A percentile compares a stretch with the other conserved stretches of the same genome.
Evolutionary conservation across 1,140 invertebrate species (phyloP).

Genomic region (Aplysia californica): DNA sequence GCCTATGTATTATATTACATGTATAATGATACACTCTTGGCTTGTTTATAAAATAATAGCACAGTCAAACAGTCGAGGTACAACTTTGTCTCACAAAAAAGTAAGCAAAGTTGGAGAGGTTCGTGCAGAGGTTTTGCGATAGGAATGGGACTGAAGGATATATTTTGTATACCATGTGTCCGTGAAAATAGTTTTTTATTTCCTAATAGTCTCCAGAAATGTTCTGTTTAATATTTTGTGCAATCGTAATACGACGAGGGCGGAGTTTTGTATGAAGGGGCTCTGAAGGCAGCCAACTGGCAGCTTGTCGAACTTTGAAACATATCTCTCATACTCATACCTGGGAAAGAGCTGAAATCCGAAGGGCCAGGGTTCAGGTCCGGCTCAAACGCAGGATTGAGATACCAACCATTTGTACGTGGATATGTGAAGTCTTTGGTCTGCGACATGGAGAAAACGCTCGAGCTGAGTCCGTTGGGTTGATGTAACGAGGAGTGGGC

Average conservation of each 20-base stretch:
- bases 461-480: constrained; percentile 46
- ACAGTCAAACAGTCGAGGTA: too few relatives aligned
- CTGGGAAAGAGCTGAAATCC: constrained; percentile 43
- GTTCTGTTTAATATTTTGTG: constrained; percentile 55
- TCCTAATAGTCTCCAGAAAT: not conserved
- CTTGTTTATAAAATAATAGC: too few relatives aligned
- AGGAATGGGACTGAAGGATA: too few relatives aligned
- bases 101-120: not conserved
- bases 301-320: constrained; percentile 51
- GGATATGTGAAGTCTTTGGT: constrained; percentile 37
- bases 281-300: constrained; percentile 59
- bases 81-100: not conserved
- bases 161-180: too few relatives aligned
- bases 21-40: too few relatives aligned
- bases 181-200: not conserved
- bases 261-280: constrained; percentile 51
- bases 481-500: constrained; percentile 33
- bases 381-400: constrained; percentile 44
- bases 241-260: constrained; percentile 60
- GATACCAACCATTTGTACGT: constrained; percentile 57
- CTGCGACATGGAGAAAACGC: constrained; percentile 51
- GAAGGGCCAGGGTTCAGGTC: constrained; percentile 48
- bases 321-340: constrained; percentile 58
- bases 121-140: too few relatives aligned
- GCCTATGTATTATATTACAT: too few relatives aligned